A percentile compares a stretch with the other conserved stretches of the same genome.
Conservation (phyloP, 2,888 invertebrate genomes). For the Ophion ventricosus region DNA sequence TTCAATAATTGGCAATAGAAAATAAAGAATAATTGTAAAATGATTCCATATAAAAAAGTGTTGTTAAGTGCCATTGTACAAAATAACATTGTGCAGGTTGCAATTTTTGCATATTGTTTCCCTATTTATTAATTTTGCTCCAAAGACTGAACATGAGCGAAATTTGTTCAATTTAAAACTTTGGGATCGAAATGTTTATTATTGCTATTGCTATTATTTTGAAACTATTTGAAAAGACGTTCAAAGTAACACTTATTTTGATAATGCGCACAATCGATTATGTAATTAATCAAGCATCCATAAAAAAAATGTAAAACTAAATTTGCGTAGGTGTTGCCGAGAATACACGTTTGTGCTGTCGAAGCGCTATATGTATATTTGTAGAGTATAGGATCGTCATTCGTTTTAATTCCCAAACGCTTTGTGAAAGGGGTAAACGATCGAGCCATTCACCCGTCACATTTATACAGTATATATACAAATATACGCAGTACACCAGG, state of each 20-base stretch:
- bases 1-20: no score
- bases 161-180: no score
- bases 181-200: neutral
- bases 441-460: constrained; percentile 37
- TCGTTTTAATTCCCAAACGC: constrained; percentile 49
- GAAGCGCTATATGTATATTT: neutral
- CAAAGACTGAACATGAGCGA: no score
- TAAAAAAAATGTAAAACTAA: neutral
- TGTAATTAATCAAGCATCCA: neutral
- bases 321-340: constrained; percentile 1
- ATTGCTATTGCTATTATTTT: neutral
- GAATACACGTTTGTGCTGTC: neutral
- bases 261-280: neutral
- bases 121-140: no score
- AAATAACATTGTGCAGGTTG: no score
- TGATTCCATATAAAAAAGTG: no score
- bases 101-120: no score
- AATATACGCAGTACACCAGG: neutral
- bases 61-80: no score
- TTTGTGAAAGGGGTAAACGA: constrained; percentile 40
- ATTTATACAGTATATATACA: constrained; percentile 34
- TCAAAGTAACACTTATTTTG: neutral
- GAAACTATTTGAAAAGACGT: neutral
- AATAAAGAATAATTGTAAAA: no score
- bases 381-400: neutral